Conservation (phyloP, 2,888 invertebrate genomes). For the Alloscopus bannaensis region DNA sequence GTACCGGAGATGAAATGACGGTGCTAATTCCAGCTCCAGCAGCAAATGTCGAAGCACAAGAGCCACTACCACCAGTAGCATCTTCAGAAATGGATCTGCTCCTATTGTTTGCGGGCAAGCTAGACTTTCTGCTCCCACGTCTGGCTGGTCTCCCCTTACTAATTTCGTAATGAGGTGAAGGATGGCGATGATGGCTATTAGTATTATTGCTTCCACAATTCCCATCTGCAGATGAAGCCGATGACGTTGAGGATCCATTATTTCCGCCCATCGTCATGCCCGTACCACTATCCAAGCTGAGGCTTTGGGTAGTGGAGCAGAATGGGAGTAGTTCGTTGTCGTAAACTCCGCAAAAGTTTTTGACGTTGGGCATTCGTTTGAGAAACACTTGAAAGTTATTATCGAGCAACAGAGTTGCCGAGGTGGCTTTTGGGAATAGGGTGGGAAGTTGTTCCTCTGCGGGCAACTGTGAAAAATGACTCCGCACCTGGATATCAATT, state of each 20-base stretch:
- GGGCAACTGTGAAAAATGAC: conserved; percentile 56
- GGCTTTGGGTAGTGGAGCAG: conserved; percentile 40
- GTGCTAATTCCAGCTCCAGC: not conserved
- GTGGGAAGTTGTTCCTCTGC: conserved; percentile 54
- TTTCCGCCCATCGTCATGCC: conserved; percentile 10
- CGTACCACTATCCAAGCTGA: conserved; percentile 34
- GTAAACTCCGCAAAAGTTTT: conserved; percentile 57
- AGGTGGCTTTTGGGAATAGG: conserved; percentile 48
- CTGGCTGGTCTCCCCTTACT: not conserved
- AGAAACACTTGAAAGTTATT: conserved; percentile 62
- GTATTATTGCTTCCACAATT: not conserved
- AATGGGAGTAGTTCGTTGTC: conserved; percentile 63
- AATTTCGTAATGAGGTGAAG: not conserved
- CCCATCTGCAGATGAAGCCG: conserved; percentile 32
- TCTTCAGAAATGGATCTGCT: conserved; percentile 27
- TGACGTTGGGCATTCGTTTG: conserved; percentile 49
- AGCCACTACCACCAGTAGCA: not conserved
- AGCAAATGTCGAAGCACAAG: too few species aligned
- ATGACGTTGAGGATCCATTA: conserved; percentile 22
- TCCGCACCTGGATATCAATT: conserved; percentile 60
- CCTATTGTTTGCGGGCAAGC: not conserved
- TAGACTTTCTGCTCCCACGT: conserved; percentile 40
- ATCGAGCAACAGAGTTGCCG: conserved; percentile 49
- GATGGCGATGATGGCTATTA: conserved; percentile 2
- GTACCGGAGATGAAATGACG: not conserved